phyloP scores from a whole-genome alignment of 2,113 vertebrate species.

The Phylloscopus trochiloides region DNA sequence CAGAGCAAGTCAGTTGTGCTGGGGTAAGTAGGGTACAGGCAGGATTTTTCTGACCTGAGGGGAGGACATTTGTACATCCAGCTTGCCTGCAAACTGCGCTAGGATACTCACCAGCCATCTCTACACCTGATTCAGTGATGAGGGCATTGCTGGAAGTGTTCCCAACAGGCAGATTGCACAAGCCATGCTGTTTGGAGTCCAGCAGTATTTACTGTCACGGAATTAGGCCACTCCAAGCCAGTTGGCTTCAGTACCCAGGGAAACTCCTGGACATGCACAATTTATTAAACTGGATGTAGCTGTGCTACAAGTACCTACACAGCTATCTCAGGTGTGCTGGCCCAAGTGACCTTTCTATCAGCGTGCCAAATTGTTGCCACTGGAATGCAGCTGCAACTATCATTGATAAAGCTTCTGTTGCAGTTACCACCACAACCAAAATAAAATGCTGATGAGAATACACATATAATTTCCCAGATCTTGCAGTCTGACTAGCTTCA shows the following conservation, averaged over 20 bases:
- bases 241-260: background rate
- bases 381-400: background rate
- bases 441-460: background rate
- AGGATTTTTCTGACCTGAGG: background rate
- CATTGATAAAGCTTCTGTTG: background rate
- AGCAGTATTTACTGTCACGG: background rate
- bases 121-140: background rate
- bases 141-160: background rate
- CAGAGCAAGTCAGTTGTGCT: background rate
- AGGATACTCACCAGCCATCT: background rate
- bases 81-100: background rate
- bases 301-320: background rate
- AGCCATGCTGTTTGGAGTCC: background rate
- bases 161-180: background rate
- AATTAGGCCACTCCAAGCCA: background rate
- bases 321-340: background rate
- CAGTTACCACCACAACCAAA: background rate
- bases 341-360: background rate
- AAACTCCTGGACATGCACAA: background rate
- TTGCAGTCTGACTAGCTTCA: background rate
- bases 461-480: no score
- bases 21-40: background rate
- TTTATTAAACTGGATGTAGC: background rate
- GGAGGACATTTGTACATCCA: background rate
- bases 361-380: rapidly evolving